Conservation (phyloP, 2,888 invertebrate species). For the Drosophila basisetae region DNA sequence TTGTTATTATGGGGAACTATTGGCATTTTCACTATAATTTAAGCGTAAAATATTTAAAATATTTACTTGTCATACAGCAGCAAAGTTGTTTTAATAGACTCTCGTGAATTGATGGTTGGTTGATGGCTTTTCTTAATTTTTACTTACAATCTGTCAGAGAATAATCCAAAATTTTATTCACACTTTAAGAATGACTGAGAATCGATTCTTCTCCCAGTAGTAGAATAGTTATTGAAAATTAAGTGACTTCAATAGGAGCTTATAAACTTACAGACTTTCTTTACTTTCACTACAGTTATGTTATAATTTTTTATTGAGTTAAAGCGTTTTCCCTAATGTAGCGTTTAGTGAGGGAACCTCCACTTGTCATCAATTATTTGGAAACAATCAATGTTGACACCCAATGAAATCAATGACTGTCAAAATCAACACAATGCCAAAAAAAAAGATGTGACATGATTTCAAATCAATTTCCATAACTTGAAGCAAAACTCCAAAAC, state of each 20-base stretch:
- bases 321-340: neutral
- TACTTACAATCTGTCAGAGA: neutral
- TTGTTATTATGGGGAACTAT: neutral
- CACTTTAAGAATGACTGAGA: too few relatives aligned
- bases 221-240: neutral
- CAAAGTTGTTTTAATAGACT: neutral
- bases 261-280: neutral
- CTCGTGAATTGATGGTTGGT: neutral
- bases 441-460: conserved; percentile 3
- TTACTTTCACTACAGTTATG: neutral
- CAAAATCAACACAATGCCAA: conserved; percentile 45
- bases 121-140: too few relatives aligned
- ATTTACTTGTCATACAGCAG: too few relatives aligned
- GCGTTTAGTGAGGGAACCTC: conserved; percentile 5
- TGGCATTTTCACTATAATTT: too few relatives aligned
- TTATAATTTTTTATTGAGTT: neutral
- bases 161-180: too few relatives aligned
- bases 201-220: too few relatives aligned
- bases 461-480: conserved; percentile 51
- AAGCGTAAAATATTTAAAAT: too few relatives aligned
- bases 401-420: conserved; percentile 51
- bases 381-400: conserved; percentile 29
- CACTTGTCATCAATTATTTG: conserved; percentile 32
- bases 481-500: conserved; percentile 24
- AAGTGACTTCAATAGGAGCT: neutral